phyloP scores from a whole-genome alignment of 2,113 vertebrate genomes.

The Lampris incognitus region DNA sequence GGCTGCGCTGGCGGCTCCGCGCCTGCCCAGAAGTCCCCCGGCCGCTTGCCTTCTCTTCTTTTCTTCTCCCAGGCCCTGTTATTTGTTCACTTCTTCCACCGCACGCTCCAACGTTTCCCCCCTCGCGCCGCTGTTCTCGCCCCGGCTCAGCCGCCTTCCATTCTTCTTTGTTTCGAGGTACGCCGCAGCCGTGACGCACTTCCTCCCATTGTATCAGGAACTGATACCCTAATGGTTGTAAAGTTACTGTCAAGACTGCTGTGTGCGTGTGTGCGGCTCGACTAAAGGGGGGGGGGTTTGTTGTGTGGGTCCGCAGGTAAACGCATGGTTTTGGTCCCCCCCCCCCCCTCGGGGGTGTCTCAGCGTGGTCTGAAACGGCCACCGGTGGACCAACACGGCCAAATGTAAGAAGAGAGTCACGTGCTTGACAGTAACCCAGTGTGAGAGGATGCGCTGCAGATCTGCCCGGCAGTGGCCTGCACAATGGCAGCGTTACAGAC shows the following conservation, averaged over 20 bases:
- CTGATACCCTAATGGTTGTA: conserved; percentile 57
- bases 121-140: conserved; percentile 64
- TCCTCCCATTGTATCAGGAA: conserved; percentile 85
- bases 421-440: conserved; percentile 1
- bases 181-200: conserved; percentile 77
- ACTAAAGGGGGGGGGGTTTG: conserved; percentile 37
- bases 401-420: conserved; percentile 28
- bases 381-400: background rate
- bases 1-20: conserved; percentile 45
- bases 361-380: conserved; percentile 18
- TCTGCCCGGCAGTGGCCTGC: background rate
- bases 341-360: conserved; percentile 1
- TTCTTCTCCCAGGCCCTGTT: conserved; percentile 57
- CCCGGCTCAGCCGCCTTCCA: conserved; percentile 70
- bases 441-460: background rate
- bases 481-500: conserved; percentile 33
- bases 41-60: conserved; percentile 53
- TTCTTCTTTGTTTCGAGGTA: conserved; percentile 75
- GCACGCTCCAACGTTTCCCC: conserved; percentile 69
- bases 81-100: conserved; percentile 81
- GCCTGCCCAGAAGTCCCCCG: conserved; percentile 69
- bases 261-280: conserved; percentile 20
- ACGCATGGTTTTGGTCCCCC: background rate
- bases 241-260: conserved; percentile 64
- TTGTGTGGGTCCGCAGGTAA: conserved; percentile 28